These are phyloP conservation scores for Erythrocebus patas DNA, from an alignment of 2,113 vertebrate species.

Conservation along the genomic window DNA sequence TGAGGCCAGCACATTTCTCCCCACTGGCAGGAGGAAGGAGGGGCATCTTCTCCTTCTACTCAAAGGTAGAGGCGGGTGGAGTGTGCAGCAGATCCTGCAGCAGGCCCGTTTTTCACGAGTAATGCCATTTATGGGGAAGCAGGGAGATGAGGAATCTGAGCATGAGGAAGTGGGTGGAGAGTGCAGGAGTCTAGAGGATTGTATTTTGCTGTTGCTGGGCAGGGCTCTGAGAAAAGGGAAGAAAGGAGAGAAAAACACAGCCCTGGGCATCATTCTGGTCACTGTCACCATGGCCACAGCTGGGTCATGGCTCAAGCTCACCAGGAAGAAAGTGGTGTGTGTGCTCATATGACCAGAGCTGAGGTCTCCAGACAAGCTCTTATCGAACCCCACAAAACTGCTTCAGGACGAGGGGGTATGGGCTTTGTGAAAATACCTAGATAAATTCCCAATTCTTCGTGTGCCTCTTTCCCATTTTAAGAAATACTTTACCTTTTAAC, in stretches of 20 bases:
- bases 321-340: neutral
- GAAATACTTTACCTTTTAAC: neutral
- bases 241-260: neutral
- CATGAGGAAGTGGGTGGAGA: neutral
- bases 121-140: neutral
- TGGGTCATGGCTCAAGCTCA: neutral
- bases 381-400: rapidly evolving
- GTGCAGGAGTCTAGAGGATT: neutral
- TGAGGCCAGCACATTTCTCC: neutral
- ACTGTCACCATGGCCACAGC: rapidly evolving
- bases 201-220: neutral
- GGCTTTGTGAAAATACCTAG: neutral
- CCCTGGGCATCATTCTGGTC: neutral
- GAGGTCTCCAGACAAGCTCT: neutral
- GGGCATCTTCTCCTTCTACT: neutral
- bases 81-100: too few relatives aligned
- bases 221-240: neutral
- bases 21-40: neutral
- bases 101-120: neutral
- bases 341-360: neutral
- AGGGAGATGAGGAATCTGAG: neutral
- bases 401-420: neutral
- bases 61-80: neutral
- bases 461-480: neutral
- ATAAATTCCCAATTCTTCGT: neutral